phyloP scores from a whole-genome alignment of 2,113 vertebrate species.

The Carlito syrichta region DNA sequence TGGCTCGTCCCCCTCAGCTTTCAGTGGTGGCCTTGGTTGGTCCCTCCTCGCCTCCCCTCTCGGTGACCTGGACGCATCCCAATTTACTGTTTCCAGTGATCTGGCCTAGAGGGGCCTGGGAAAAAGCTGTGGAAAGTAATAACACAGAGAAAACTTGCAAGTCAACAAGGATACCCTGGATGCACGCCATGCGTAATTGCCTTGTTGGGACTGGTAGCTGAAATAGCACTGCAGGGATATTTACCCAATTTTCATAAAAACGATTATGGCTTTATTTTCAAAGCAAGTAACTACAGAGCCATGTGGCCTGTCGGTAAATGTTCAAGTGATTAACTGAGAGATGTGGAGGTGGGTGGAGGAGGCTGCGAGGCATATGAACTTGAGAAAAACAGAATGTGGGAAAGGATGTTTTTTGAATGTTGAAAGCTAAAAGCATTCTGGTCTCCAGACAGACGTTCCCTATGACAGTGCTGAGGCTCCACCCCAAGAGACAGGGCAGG shows the following conservation, averaged over 20 bases:
- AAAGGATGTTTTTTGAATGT: constrained; percentile 42
- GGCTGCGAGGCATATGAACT: constrained; percentile 47
- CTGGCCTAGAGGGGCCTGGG: not conserved
- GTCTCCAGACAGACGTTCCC: not conserved
- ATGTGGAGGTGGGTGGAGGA: constrained; percentile 71
- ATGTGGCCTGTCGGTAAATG: constrained; percentile 72
- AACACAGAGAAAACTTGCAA: constrained; percentile 61
- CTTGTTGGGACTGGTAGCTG: constrained; percentile 68
- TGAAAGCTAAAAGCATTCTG: constrained; percentile 28
- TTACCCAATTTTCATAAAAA: constrained; percentile 76
- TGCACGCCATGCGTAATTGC: constrained; percentile 60
- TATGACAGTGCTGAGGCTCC: not conserved
- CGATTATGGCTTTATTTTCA: constrained; percentile 77
- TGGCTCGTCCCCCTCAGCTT: not conserved
- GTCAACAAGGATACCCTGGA: constrained; percentile 60
- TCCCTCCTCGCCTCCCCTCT: not conserved
- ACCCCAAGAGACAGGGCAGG: constrained; percentile 13
- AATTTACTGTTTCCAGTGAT: not conserved
- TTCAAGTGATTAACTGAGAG: constrained; percentile 73
- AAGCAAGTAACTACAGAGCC: constrained; percentile 74
- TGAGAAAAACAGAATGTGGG: constrained; percentile 67
- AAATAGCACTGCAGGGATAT: constrained; percentile 67
- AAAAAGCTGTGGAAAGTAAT: constrained; percentile 35
- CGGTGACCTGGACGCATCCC: not conserved
- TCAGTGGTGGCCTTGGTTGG: not conserved